A percentile compares a stretch with the other conserved stretches of the same genome.
Evolutionary conservation across 2,888 invertebrate genomes (phyloP).

Genomic region (Acanthoscelides obtectus): DNA sequence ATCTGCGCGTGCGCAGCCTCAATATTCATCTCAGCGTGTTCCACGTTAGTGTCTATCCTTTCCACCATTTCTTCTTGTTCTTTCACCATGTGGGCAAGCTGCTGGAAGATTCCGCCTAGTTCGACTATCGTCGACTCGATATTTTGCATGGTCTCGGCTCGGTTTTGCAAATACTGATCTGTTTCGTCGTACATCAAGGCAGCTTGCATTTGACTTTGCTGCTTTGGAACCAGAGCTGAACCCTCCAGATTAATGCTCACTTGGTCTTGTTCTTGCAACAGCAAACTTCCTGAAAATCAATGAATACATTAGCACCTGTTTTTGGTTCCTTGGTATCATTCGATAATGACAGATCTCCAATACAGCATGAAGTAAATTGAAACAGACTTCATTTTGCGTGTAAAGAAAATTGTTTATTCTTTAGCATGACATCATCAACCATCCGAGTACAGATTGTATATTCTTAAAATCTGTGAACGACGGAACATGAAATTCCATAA

Average conservation of each 20-base stretch:
- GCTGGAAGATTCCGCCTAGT: constrained; percentile 96
- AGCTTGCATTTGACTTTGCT: constrained; percentile 55
- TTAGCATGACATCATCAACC: too few species aligned
- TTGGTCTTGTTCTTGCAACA: constrained; percentile 59
- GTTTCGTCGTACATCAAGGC: constrained; percentile 78
- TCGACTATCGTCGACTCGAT: constrained; percentile 99
- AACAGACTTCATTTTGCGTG: too few species aligned
- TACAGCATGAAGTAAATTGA: too few species aligned
- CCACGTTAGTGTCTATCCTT: constrained; percentile 95
- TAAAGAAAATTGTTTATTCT: too few species aligned
- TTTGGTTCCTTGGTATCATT: too few species aligned
- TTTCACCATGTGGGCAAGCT: constrained; percentile 94
- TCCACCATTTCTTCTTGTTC: constrained; percentile 98
- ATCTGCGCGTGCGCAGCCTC: constrained; percentile 97
- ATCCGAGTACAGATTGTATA: too few species aligned
- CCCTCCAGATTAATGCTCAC: constrained; percentile 82
- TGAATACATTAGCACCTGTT: too few species aligned
- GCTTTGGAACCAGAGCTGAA: constrained; percentile 45
- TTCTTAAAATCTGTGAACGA: too few species aligned
- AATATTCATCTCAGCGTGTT: constrained; percentile 92
- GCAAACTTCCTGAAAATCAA: constrained; percentile 39
- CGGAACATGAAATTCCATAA: too few species aligned
- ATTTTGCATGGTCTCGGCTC: constrained; percentile 98
- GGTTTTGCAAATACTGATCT: constrained; percentile 84
- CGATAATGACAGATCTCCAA: too few species aligned